Percentiles rank a stretch among this genome's conserved stretches.
Evolutionary conservation across 2,888 invertebrate genomes (phyloP).

Genomic region (Yponomeuta malinellus): DNA sequence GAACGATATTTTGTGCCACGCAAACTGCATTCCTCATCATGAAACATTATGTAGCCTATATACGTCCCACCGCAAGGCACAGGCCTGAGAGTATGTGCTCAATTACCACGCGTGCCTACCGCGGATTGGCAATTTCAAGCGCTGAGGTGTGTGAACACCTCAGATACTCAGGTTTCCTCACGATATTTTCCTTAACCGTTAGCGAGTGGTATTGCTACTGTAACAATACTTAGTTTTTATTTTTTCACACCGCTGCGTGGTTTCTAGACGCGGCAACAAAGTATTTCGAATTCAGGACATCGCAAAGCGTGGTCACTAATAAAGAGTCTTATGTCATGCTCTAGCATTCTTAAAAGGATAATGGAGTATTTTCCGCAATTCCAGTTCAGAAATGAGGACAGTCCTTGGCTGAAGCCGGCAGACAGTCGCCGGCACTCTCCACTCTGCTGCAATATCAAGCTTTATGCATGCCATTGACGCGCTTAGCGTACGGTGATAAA

Average conservation of each 20-base stretch:
- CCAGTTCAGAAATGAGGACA: slow-evolving; percentile 13
- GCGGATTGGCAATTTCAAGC: no score
- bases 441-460: not conserved
- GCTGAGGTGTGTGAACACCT: no score
- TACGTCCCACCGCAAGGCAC: no score
- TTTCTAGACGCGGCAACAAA: not conserved
- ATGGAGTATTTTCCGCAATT: slow-evolving; percentile 15
- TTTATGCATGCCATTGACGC: not conserved
- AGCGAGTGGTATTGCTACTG: no score
- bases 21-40: not conserved
- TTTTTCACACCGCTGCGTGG: not conserved
- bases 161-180: no score
- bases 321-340: slow-evolving; percentile 13
- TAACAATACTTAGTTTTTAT: no score
- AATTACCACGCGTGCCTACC: no score
- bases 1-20: not conserved
- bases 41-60: not conserved
- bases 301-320: slow-evolving; percentile 4
- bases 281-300: not conserved
- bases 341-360: slow-evolving; percentile 13
- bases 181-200: no score
- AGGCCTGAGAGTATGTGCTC: no score
- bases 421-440: slow-evolving; percentile 12
- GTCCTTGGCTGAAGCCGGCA: slow-evolving; percentile 11
- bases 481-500: not conserved